Percentiles rank a stretch among this genome's conserved stretches.
phyloP scores from a whole-genome alignment of 64 coral and sea anemone species.

The Trachythela sp. region DNA sequence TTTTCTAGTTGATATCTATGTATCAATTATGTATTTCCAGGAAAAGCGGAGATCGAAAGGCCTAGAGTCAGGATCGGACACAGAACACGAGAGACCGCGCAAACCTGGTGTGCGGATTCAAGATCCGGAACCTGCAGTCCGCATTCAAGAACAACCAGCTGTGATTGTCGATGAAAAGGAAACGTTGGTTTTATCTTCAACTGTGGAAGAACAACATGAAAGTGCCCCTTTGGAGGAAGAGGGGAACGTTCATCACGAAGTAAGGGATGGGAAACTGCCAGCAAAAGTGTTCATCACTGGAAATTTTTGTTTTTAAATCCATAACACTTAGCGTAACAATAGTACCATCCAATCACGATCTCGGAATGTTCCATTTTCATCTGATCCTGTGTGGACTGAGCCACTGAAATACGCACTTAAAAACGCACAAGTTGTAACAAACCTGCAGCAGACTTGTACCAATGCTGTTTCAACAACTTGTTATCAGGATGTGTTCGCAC shows the following conservation, averaged over 20 bases:
- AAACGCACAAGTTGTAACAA: too few species aligned
- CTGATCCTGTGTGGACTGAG: too few species aligned
- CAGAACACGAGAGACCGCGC: neutral
- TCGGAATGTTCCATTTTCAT: too few species aligned
- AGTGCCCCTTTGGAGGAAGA: neutral
- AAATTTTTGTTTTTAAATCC: too few species aligned
- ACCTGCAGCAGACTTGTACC: too few species aligned
- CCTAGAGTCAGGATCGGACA: neutral
- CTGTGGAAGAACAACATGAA: neutral
- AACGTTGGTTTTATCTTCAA: neutral
- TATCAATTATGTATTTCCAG: neutral
- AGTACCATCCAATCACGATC: too few species aligned
- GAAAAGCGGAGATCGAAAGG: constrained; percentile 1
- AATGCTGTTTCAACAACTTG: too few species aligned
- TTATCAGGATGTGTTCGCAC: too few species aligned
- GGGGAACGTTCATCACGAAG: neutral
- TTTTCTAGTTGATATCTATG: neutral
- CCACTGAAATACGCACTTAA: too few species aligned
- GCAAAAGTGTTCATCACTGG: too few species aligned
- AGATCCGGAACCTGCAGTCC: neutral
- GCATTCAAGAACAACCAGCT: neutral
- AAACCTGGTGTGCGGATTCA: neutral
- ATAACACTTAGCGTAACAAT: too few species aligned
- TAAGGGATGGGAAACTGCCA: too few species aligned
- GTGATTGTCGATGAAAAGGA: neutral